Evolutionary conservation across 1,140 invertebrate genomes (phyloP).

Genomic region (Gryllus bimaculatus): DNA sequence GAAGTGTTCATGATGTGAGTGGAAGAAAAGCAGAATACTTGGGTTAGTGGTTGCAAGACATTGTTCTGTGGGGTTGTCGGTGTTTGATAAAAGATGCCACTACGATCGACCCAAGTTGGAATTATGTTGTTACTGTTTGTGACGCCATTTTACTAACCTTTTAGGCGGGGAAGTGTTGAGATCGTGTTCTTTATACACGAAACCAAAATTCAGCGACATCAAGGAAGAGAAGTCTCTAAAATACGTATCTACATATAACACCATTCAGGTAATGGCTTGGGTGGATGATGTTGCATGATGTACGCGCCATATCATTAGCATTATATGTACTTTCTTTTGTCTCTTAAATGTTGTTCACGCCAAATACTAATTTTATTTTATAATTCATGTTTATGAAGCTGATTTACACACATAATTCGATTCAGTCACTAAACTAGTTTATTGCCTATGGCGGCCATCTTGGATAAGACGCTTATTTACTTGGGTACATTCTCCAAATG

Average conservation of each 20-base stretch:
- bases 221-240: not conserved
- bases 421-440: not conserved
- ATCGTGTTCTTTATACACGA: not conserved
- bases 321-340: too few species aligned
- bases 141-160: conserved; percentile 49
- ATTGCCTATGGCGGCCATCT: not conserved
- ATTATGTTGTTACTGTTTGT: conserved; percentile 18
- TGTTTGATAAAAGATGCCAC: conserved; percentile 18
- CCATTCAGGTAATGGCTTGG: not conserved
- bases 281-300: not conserved
- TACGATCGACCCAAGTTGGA: conserved; percentile 10
- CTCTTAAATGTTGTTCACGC: too few species aligned
- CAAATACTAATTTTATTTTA: too few species aligned
- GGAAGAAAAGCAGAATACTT: not conserved
- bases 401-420: too few species aligned
- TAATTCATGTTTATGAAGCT: too few species aligned
- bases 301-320: not conserved
- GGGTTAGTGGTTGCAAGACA: not conserved
- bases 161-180: conserved; percentile 35
- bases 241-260: not conserved
- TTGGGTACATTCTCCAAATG: not conserved
- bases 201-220: not conserved
- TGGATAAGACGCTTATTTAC: not conserved
- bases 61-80: not conserved
- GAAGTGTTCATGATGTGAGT: not conserved